Evolutionary conservation across 2,113 vertebrate species (phyloP).

Genomic region (Lonchura striata): DNA sequence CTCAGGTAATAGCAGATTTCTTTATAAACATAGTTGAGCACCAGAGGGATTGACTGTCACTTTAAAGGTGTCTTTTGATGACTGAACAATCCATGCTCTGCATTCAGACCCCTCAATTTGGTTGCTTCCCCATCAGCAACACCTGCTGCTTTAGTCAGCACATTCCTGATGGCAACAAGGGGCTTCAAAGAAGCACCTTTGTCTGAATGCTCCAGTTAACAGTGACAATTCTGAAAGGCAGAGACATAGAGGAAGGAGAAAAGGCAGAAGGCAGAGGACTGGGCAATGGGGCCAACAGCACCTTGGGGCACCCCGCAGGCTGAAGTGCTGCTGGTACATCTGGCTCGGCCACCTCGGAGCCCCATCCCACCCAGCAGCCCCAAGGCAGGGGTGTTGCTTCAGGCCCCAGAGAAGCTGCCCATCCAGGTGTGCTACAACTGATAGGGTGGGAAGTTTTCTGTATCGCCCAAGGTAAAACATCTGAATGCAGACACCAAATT

Average conservation of each 20-base stretch:
- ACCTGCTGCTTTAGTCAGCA: not conserved
- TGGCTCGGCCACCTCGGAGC: fast-evolving
- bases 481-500: not conserved
- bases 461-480: not conserved
- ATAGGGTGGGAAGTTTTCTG: not conserved
- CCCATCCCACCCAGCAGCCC: too few relatives aligned
- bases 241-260: not conserved
- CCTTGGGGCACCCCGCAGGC: fast-evolving
- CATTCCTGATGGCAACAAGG: not conserved
- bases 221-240: not conserved
- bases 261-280: not conserved
- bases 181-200: fast-evolving
- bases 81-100: not conserved
- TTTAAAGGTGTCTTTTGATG: not conserved
- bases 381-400: fast-evolving
- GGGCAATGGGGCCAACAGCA: fast-evolving
- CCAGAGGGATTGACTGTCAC: not conserved
- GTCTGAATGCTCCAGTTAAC: not conserved
- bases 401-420: not conserved
- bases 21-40: not conserved
- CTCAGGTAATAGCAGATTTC: not conserved
- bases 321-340: not conserved
- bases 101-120: not conserved
- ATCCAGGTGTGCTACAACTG: fast-evolving
- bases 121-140: not conserved